These are phyloP conservation scores for Horisme vitalbata DNA, from an alignment of 2,888 invertebrate species.

Conservation along the genomic window DNA sequence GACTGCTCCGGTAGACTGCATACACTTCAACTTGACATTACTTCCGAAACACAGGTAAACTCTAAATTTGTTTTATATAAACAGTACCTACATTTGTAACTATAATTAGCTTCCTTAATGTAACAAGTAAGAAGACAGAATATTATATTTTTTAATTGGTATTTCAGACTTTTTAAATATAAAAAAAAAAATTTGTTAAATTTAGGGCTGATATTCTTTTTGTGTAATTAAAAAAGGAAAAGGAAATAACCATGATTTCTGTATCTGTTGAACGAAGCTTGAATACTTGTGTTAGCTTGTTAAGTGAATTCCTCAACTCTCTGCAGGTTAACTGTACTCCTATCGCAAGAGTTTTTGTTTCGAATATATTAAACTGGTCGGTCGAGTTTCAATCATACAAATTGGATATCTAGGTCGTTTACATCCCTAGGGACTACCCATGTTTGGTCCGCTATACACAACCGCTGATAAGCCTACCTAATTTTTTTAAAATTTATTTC, in stretches of 20 bases:
- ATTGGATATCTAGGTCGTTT: constrained; percentile 19
- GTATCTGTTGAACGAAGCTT: constrained; percentile 7
- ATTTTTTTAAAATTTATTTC: constrained; percentile 47
- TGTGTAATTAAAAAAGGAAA: no score
- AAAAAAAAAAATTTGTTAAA: no score
- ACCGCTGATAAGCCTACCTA: constrained; percentile 13
- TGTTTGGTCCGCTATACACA: constrained; percentile 13
- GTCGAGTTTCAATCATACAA: constrained; percentile 16
- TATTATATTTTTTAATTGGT: no score
- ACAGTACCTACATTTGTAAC: no score
- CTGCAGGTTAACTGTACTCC: background rate
- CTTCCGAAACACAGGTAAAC: constrained; percentile 87
- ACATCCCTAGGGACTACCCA: constrained; percentile 17
- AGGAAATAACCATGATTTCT: constrained; percentile 8
- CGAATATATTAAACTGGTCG: constrained; percentile 13
- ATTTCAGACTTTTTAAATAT: background rate
- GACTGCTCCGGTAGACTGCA: constrained; percentile 89
- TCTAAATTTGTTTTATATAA: no score
- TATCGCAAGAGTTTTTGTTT: constrained; percentile 12
- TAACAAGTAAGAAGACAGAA: no score
- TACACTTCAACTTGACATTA: constrained; percentile 90
- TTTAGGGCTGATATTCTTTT: no score
- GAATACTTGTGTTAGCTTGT: no score
- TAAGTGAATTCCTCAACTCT: background rate
- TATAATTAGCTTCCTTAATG: no score